phyloP scores from a whole-genome alignment of 92 coral and sea anemone genomes.

The Paragorgia papillata region DNA sequence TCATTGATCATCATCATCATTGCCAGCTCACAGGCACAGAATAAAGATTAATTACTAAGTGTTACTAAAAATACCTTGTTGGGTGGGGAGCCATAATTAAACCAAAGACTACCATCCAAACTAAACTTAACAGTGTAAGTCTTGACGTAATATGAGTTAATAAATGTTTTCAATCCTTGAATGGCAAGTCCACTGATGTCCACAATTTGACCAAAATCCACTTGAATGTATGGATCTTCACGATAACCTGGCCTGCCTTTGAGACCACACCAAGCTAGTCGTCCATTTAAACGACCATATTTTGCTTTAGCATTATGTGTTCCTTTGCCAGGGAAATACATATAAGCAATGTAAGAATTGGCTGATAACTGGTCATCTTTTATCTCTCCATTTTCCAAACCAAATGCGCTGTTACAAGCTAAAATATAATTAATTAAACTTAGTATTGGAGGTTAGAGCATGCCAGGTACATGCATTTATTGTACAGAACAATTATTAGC shows the following conservation, averaged over 20 bases:
- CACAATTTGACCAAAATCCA: constrained; percentile 60
- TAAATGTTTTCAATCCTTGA: constrained; percentile 58
- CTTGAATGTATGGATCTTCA: constrained; percentile 54
- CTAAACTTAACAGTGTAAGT: constrained; percentile 55
- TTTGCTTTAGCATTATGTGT: constrained; percentile 55
- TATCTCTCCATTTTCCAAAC: constrained; percentile 9
- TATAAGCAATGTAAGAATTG: neutral
- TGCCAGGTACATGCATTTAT: no score
- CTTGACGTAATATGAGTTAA: constrained; percentile 53
- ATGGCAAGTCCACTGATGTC: constrained; percentile 68
- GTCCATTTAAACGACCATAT: constrained; percentile 61
- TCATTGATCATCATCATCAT: no score
- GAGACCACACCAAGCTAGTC: constrained; percentile 63
- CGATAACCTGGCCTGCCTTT: constrained; percentile 23
- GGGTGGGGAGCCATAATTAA: constrained; percentile 18
- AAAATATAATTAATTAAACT: no score
- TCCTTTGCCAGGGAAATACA: neutral
- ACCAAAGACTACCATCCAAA: constrained; percentile 45
- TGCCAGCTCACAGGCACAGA: no score
- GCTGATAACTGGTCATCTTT: constrained; percentile 16
- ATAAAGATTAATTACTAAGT: no score
- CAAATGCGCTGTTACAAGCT: constrained; percentile 16
- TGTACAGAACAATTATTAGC: no score
- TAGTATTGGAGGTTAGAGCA: no score
- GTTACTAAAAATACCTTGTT: constrained; percentile 32